Evolutionary conservation across 2,888 invertebrate species (phyloP).

Genomic region (Yponomeuta sedellus): DNA sequence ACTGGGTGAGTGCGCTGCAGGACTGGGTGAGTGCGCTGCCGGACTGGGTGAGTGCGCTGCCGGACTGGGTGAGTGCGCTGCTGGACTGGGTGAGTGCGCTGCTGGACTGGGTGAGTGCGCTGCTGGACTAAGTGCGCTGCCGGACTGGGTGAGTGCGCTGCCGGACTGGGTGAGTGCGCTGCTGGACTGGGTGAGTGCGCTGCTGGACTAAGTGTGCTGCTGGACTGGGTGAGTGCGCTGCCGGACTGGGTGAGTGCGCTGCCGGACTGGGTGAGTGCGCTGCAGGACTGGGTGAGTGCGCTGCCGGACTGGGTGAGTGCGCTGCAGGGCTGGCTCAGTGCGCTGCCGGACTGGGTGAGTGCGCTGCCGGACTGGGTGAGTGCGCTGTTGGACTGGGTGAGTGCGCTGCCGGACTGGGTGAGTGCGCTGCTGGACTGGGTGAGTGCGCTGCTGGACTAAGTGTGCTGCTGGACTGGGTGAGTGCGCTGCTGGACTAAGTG

Average conservation of each 20-base stretch:
- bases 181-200: too few relatives aligned
- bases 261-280: neutral
- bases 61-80: slow-evolving; percentile 78
- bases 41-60: slow-evolving; percentile 82
- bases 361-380: too few relatives aligned
- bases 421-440: too few relatives aligned
- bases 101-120: slow-evolving; percentile 78
- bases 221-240: neutral
- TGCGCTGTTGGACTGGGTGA: neutral
- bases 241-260: neutral
- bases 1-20: neutral
- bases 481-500: too few relatives aligned
- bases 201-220: too few relatives aligned
- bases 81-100: slow-evolving; percentile 83
- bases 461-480: neutral
- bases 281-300: slow-evolving; percentile 31
- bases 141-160: too few relatives aligned
- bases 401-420: neutral
- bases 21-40: slow-evolving; percentile 43
- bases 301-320: slow-evolving; percentile 81
- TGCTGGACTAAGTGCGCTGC: neutral
- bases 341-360: too few relatives aligned
- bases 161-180: too few relatives aligned
- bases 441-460: too few relatives aligned
- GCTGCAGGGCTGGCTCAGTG: too few relatives aligned